A percentile compares a stretch with the other conserved stretches of the same genome.
phyloP scores from a whole-genome alignment of 2,888 invertebrate genomes.

The Prosapia bicincta region DNA sequence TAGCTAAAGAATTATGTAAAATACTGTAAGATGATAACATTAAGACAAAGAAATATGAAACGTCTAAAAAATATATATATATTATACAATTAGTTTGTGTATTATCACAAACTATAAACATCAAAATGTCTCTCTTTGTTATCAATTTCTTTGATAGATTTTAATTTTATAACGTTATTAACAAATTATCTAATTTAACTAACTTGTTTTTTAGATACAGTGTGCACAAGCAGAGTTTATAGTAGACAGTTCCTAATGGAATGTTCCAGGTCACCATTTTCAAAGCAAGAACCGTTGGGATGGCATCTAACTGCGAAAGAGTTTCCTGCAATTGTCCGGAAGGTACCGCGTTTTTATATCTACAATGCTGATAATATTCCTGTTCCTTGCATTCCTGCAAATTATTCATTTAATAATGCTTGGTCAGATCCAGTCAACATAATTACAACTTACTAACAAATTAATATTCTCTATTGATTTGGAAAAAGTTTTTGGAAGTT shows the following conservation, averaged over 20 bases:
- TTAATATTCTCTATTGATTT: neutral
- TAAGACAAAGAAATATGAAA: too few species aligned
- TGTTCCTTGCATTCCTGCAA: neutral
- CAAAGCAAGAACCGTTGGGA: constrained; percentile 37
- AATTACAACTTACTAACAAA: neutral
- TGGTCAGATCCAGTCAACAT: neutral
- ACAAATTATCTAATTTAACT: constrained; percentile 19
- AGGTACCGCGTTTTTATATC: constrained; percentile 35
- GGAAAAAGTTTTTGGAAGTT: neutral
- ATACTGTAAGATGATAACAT: too few species aligned
- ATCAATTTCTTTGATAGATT: too few species aligned
- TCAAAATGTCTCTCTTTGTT: too few species aligned
- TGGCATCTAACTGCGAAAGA: constrained; percentile 38
- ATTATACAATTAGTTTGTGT: too few species aligned
- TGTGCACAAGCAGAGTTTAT: constrained; percentile 44
- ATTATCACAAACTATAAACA: too few species aligned
- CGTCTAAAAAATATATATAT: too few species aligned
- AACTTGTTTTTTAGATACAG: constrained; percentile 37
- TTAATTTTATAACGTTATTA: neutral
- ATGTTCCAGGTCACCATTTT: constrained; percentile 51
- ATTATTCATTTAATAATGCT: neutral
- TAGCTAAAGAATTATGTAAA: too few species aligned
- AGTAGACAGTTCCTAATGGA: constrained; percentile 55
- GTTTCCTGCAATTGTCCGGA: constrained; percentile 39
- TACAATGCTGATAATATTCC: neutral